phyloP scores from a whole-genome alignment of 2,888 invertebrate species.

The Andrena praecox region DNA sequence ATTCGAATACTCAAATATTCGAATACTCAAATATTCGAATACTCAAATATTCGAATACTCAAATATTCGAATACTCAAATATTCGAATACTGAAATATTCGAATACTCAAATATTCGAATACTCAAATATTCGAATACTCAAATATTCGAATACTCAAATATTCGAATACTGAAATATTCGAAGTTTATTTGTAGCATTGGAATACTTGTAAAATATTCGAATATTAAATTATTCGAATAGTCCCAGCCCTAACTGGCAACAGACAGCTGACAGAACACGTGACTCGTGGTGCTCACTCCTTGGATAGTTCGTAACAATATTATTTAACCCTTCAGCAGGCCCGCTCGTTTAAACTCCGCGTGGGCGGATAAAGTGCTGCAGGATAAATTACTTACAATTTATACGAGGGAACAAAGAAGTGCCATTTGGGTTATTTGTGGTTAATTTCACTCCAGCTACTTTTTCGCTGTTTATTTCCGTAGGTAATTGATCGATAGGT shows the following conservation, averaged over 20 bases:
- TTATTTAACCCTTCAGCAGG: conserved; percentile 12
- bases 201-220: too few species aligned
- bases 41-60: too few species aligned
- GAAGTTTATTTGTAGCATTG: too few species aligned
- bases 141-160: too few species aligned
- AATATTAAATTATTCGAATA: too few species aligned
- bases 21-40: too few species aligned
- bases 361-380: not conserved
- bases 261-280: conserved; percentile 18
- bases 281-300: not conserved
- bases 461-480: not conserved
- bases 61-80: too few species aligned
- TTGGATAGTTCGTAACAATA: not conserved
- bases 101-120: too few species aligned
- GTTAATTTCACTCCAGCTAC: not conserved
- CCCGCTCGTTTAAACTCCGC: not conserved
- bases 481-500: not conserved
- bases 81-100: too few species aligned
- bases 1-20: too few species aligned
- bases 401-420: not conserved
- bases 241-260: not conserved
- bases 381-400: not conserved
- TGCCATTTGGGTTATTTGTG: not conserved
- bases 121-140: too few species aligned
- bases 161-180: too few species aligned